Evolutionary conservation across 2,797 vertebrate genomes (phyloP).

Genomic region (Taeniopygia guttata): DNA sequence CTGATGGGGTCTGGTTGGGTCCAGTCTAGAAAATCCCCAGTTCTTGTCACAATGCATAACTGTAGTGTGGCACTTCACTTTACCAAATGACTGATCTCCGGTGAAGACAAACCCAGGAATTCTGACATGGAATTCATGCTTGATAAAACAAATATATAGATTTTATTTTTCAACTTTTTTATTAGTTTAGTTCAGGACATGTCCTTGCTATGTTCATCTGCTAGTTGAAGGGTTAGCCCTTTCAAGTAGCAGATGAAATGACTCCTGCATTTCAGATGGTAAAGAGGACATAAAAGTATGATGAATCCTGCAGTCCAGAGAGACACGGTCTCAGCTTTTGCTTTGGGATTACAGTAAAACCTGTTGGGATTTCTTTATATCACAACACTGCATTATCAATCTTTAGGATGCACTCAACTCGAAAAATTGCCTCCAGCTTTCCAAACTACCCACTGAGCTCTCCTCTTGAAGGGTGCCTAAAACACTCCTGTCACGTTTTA

Average conservation of each 20-base stretch:
- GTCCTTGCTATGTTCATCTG: background rate
- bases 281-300: background rate
- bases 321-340: background rate
- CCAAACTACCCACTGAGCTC: background rate
- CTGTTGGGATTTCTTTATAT: background rate
- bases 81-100: constrained; percentile 23
- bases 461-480: background rate
- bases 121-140: background rate
- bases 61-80: background rate
- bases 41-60: background rate
- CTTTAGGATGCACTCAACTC: background rate
- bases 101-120: background rate
- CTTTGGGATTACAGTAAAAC: background rate
- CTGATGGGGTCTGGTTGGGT: background rate
- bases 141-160: background rate
- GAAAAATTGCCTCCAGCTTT: background rate
- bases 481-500: background rate
- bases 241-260: background rate
- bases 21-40: background rate
- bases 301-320: background rate
- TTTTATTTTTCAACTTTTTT: background rate
- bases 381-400: background rate
- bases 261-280: background rate
- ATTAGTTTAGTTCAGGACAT: background rate
- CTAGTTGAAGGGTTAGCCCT: background rate